Percentiles rank a stretch among this genome's conserved stretches.
These are phyloP conservation scores for Magallana ariakensis DNA, from an alignment of 1,140 invertebrate species.

Conservation along the genomic window DNA sequence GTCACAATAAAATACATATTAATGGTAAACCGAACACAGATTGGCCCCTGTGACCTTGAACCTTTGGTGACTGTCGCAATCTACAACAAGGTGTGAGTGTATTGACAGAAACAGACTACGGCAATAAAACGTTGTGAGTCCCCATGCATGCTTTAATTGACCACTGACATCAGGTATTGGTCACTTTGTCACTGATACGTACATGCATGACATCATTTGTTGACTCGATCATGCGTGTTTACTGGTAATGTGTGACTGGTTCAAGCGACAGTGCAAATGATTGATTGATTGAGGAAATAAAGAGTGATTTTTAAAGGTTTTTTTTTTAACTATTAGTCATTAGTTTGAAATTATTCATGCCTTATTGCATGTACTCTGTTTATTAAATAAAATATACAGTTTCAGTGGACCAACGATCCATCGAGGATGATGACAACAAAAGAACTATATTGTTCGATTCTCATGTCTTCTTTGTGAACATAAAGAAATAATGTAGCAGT, in stretches of 20 bases:
- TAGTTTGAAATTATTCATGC: no score
- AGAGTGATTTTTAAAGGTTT: neutral
- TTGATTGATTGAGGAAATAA: neutral
- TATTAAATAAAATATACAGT: no score
- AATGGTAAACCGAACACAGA: constrained; percentile 12
- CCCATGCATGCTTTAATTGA: neutral
- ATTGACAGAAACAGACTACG: neutral
- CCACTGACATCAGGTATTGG: neutral
- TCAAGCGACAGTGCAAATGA: neutral
- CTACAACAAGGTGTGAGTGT: neutral
- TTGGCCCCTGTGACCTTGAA: neutral
- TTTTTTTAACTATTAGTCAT: no score
- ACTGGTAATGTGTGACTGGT: neutral
- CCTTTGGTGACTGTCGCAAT: neutral
- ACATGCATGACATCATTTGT: constrained; percentile 5
- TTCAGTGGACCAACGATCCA: no score
- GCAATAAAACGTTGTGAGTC: neutral
- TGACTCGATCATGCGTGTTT: neutral
- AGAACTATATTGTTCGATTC: no score
- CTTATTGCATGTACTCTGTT: no score
- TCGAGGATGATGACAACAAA: no score
- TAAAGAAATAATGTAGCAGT: no score
- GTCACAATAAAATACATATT: no score
- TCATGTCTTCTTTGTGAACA: no score
- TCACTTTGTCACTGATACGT: neutral